Base-by-base conservation (phyloP, 2,113 vertebrate genomes). In the Vulpes vulpes region DNA sequence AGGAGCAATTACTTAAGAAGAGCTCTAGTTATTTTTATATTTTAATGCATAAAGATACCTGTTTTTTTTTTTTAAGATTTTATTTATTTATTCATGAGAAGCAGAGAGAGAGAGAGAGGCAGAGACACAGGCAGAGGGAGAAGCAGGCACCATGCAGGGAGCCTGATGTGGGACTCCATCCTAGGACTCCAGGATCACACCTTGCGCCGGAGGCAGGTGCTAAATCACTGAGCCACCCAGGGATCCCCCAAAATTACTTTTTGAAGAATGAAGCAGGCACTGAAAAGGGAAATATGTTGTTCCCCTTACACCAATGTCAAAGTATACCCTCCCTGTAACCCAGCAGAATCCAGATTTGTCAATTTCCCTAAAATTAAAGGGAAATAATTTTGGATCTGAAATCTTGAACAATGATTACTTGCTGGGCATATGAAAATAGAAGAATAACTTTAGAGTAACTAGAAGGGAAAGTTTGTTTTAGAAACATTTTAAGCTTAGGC, bases 401-500 rank as follows among this genome's bases (percentile, higher is more conserved):
- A 95, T 90, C 25, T 87, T 83, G 43, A 91, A 74, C 17, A 84
- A 16, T 85, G 35, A 89, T 91, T 85, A 73, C 84, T 95, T 95
- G 3, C 12, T 90, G 51, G 38, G 38, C 19, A 64, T 88, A 8
- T 53, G 82, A 95, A 91, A 62, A 65, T 71, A 60, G 60, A 80
- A 81, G 20, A 22, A 89, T 90, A 79, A 64, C 49, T 90, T 88
- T 35, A 87, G 86, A 49, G 59, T 49, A 51, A 67, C 5, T 25
- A 83, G 87, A 57, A 92, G 69, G 23, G 90, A 93, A 73, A 12
- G 38, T 83, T 96, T 83, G 60, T 84, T 83, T 96, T 92, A 55
- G 38, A 91, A 90, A 86, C 55, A 69, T 86, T 95, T 92, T 95
- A 96, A 87, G 43, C 4, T 57, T 73, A 64, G 43, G 1, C 22